Evolutionary conservation across 2,113 vertebrate species (phyloP).

Genomic region (Tetrax tetrax): DNA sequence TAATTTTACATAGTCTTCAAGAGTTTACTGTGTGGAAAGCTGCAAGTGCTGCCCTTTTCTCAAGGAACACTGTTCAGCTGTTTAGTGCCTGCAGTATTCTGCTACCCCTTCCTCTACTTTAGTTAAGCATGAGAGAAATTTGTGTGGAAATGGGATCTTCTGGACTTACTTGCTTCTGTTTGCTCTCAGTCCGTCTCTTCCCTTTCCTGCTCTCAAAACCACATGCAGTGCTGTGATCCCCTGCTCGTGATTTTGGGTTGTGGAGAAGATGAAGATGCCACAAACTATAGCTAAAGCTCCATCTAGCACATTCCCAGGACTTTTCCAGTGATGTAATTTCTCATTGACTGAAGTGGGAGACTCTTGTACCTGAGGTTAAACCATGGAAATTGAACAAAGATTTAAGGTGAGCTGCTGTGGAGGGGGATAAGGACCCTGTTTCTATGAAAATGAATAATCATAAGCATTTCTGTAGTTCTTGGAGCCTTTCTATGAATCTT

Average conservation of each 20-base stretch:
- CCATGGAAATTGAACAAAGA: neutral
- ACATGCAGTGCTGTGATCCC: fast-evolving
- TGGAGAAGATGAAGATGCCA: slow-evolving; percentile 3
- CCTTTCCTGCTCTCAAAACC: neutral
- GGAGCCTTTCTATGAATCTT: neutral
- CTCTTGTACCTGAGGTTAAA: neutral
- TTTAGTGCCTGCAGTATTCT: neutral
- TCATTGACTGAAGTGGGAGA: neutral
- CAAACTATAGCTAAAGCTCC: neutral
- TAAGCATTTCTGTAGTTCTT: neutral
- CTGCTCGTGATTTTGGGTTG: neutral
- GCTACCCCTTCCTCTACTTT: neutral
- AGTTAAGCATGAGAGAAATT: neutral
- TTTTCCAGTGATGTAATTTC: neutral
- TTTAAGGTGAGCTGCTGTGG: neutral
- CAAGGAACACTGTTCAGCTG: neutral
- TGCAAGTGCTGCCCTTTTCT: neutral
- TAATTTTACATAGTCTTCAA: neutral
- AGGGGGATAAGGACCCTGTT: neutral
- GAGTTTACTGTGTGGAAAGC: neutral
- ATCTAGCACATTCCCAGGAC: neutral
- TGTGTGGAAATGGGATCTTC: neutral
- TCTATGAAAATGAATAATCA: neutral
- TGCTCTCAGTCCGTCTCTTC: neutral
- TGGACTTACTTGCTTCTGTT: neutral